Evolutionary conservation across 2,888 invertebrate genomes (phyloP).

Genomic region (Perizoma affinitatum): DNA sequence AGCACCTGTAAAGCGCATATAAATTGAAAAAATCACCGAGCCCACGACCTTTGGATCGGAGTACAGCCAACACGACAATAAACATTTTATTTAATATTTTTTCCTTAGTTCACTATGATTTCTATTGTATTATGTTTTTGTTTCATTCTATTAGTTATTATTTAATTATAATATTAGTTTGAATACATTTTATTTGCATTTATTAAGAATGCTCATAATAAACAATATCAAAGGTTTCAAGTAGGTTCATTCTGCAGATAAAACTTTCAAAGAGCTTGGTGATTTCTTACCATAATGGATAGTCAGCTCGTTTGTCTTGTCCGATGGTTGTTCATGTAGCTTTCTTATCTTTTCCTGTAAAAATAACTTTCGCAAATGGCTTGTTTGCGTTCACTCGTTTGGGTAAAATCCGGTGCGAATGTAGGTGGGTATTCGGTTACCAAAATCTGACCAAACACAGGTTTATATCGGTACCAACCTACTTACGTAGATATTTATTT

Average conservation of each 20-base stretch:
- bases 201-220: neutral
- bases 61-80: no score
- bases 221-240: constrained; percentile 8
- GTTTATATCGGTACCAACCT: neutral
- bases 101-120: no score
- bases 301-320: constrained; percentile 27
- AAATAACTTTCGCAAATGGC: constrained; percentile 31
- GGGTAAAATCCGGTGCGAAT: constrained; percentile 14
- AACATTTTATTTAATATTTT: no score
- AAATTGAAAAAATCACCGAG: no score
- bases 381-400: constrained; percentile 29
- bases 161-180: no score
- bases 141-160: no score
- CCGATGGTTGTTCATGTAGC: constrained; percentile 27
- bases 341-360: constrained; percentile 30
- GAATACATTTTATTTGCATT: neutral
- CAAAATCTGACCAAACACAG: constrained; percentile 11
- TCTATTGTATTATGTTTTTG: no score
- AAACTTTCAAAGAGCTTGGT: constrained; percentile 22
- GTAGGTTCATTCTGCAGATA: constrained; percentile 4
- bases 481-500: no score
- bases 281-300: constrained; percentile 27
- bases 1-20: no score
- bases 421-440: constrained; percentile 5
- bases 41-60: no score